Evolutionary conservation across 2,113 vertebrate species (phyloP).

Genomic region (Willisornis vidua): DNA sequence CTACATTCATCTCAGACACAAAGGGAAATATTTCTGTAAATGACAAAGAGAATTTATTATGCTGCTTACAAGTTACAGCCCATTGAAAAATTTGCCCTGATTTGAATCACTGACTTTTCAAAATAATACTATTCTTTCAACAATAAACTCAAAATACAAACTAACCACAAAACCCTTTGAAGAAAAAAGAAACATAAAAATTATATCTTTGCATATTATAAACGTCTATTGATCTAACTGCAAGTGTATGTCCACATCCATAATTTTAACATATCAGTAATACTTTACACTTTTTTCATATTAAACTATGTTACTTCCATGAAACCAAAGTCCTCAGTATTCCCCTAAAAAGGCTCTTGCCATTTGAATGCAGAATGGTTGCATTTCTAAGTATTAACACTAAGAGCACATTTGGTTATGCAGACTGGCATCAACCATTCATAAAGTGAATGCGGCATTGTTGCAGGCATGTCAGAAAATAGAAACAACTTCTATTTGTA

Average conservation of each 20-base stretch:
- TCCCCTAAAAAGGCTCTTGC: not conserved
- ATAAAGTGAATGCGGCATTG: not conserved
- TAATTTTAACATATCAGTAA: constrained; percentile 58
- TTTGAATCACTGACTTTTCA: constrained; percentile 64
- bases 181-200: constrained; percentile 52
- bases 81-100: constrained; percentile 51
- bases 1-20: not conserved
- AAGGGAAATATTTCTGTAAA: constrained; percentile 34
- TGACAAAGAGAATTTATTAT: constrained; percentile 35
- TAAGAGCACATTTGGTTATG: not conserved
- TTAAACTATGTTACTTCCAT: constrained; percentile 2
- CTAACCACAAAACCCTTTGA: constrained; percentile 53
- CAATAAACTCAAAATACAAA: constrained; percentile 58
- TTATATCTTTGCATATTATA: constrained; percentile 59
- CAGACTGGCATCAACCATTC: not conserved
- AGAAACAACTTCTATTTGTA: not conserved
- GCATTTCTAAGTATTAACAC: not conserved
- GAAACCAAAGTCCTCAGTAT: constrained; percentile 31
- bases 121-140: constrained; percentile 62
- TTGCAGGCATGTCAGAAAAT: not conserved
- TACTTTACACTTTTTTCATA: not conserved
- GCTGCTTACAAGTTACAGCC: constrained; percentile 31
- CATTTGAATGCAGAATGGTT: not conserved
- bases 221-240: constrained; percentile 61
- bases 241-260: not conserved